Conservation (phyloP, 2,113 vertebrate genomes). For the Polypterus senegalus region DNA sequence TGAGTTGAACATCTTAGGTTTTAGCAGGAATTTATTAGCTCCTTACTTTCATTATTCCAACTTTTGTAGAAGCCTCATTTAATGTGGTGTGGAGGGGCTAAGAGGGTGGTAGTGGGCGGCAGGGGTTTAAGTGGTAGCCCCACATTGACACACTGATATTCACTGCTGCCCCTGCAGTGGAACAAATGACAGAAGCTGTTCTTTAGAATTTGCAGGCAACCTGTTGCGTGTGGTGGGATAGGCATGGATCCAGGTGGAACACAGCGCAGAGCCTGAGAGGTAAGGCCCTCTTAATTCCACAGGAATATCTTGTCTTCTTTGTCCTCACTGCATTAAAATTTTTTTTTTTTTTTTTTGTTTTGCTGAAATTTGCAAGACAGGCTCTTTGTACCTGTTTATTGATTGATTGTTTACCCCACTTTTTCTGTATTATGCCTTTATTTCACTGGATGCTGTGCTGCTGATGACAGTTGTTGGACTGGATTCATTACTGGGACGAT, state of each 20-base stretch:
- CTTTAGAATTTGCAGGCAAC: conserved; percentile 87
- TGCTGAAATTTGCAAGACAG: no score
- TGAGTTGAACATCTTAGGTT: no score
- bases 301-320: conserved; percentile 44
- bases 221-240: conserved; percentile 73
- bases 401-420: conserved; percentile 24
- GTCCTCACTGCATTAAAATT: no score
- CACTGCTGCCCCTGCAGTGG: conserved; percentile 58
- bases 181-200: conserved; percentile 89
- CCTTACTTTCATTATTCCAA: conserved; percentile 1
- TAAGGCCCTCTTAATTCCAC: conserved; percentile 78
- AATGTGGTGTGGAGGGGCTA: conserved; percentile 5
- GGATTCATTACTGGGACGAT: no score
- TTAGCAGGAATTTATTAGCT: no score
- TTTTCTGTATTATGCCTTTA: conserved; percentile 21
- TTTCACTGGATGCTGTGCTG: conserved; percentile 19
- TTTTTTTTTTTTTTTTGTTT: no score
- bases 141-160: conserved; percentile 14
- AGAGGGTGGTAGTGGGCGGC: conserved; percentile 2
- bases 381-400: no score
- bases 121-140: conserved; percentile 5
- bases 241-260: conserved; percentile 64
- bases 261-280: conserved; percentile 64
- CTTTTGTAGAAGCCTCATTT: conserved; percentile 1
- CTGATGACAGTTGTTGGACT: neutral